Percentiles rank a stretch among this genome's conserved stretches.
phyloP scores from a whole-genome alignment of 35 echinoderm and acorn worm genomes.

The Apostichopus californicus region DNA sequence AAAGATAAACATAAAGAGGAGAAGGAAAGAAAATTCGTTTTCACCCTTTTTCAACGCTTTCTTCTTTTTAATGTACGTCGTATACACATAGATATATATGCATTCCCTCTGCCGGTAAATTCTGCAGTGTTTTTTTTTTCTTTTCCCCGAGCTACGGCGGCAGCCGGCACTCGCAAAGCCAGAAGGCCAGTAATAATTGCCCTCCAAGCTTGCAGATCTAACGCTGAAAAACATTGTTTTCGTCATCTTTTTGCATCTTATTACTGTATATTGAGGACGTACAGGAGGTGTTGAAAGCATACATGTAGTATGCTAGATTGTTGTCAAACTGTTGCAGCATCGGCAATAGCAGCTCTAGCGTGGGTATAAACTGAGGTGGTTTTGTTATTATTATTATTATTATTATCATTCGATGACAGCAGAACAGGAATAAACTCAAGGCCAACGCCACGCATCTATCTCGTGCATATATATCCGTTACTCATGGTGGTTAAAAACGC shows the following conservation, averaged over 20 bases:
- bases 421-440: neutral
- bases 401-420: neutral
- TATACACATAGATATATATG: too few species aligned
- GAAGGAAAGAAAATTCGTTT: too few species aligned
- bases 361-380: neutral
- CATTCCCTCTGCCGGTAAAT: too few species aligned
- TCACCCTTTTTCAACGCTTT: too few species aligned
- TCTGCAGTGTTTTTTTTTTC: neutral
- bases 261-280: neutral
- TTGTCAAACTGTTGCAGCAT: neutral
- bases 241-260: slow-evolving; percentile 38
- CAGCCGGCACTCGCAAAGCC: neutral
- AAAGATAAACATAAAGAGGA: too few species aligned
- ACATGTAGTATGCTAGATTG: neutral
- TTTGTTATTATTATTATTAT: neutral
- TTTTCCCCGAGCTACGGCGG: neutral
- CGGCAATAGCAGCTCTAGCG: neutral
- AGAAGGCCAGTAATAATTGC: slow-evolving; percentile 27
- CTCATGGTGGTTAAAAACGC: too few species aligned
- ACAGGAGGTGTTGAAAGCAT: neutral
- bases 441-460: neutral
- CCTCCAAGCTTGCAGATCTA: neutral
- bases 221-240: slow-evolving; percentile 37
- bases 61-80: too few species aligned
- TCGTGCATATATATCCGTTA: too few species aligned